These are phyloP conservation scores for Upupa epops DNA, from an alignment of 2,113 vertebrate genomes.

Conservation along the genomic window DNA sequence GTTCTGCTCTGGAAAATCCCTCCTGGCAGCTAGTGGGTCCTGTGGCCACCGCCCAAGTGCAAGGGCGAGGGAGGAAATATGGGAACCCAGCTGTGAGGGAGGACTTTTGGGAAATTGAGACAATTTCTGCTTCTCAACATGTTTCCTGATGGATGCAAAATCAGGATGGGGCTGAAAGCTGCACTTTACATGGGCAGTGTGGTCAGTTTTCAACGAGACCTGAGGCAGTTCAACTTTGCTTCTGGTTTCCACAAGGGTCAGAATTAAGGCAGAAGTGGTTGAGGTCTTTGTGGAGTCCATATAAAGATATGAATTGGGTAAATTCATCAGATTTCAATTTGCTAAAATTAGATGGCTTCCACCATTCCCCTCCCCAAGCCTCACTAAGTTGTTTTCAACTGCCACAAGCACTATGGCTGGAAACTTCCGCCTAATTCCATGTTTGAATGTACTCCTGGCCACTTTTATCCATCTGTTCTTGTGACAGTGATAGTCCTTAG, in stretches of 20 bases:
- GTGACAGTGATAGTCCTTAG: background rate
- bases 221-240: background rate
- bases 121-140: background rate
- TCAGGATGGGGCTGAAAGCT: background rate
- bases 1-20: background rate
- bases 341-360: background rate
- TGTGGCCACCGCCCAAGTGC: background rate
- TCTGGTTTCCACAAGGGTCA: background rate
- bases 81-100: accelerated
- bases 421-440: background rate
- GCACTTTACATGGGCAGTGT: background rate
- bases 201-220: background rate
- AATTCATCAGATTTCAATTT: background rate
- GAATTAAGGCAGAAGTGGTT: background rate
- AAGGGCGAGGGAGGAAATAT: background rate
- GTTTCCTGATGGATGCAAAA: background rate
- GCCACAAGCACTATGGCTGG: background rate
- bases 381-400: background rate
- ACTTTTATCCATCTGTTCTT: background rate
- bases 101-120: background rate
- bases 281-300: background rate
- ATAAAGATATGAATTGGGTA: background rate
- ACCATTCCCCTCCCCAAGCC: background rate
- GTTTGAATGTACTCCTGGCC: background rate
- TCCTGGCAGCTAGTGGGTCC: accelerated